A percentile compares a stretch with the other conserved stretches of the same genome.
Conservation (phyloP, 1,140 invertebrate species). For the Ylistrum balloti region DNA sequence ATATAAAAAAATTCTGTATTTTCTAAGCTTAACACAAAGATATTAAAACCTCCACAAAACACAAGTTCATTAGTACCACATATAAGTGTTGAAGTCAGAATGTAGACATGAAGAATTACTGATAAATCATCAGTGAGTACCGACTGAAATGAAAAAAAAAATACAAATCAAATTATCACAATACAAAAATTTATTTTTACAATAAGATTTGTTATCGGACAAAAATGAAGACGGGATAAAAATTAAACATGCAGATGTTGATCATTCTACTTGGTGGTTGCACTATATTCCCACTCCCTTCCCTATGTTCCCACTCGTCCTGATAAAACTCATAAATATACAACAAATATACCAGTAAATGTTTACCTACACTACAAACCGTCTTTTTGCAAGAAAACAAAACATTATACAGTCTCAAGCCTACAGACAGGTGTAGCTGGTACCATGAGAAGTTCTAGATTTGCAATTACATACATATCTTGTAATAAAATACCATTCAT, state of each 20-base stretch:
- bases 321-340: constrained; percentile 1
- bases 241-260: constrained; percentile 21
- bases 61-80: no score
- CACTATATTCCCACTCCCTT: background rate
- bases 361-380: background rate
- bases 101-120: no score
- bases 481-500: background rate
- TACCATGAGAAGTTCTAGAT: background rate
- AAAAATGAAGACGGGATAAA: constrained; percentile 19
- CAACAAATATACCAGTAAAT: background rate
- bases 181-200: constrained; percentile 38
- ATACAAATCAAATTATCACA: background rate
- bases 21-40: no score
- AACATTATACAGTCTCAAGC: background rate
- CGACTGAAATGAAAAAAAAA: no score
- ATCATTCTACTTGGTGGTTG: background rate
- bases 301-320: background rate
- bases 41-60: no score
- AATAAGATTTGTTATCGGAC: background rate
- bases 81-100: no score
- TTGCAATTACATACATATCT: background rate
- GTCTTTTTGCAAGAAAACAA: background rate
- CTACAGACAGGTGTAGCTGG: background rate
- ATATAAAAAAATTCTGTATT: no score
- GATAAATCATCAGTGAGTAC: no score